Percentiles rank a stretch among this genome's conserved stretches.
phyloP scores from a whole-genome alignment of 2,797 vertebrate species.

The Chelmon rostratus region DNA sequence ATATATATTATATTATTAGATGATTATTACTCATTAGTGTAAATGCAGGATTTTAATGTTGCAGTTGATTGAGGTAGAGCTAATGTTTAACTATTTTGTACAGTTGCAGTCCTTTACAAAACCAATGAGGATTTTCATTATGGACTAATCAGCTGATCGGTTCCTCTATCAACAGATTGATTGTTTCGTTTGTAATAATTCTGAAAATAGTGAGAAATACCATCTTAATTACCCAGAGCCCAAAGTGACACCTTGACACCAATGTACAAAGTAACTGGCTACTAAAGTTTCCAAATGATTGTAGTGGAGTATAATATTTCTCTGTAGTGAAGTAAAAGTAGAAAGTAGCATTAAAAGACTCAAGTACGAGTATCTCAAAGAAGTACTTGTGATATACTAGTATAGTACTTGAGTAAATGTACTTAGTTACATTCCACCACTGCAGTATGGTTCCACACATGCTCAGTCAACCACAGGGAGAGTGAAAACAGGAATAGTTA shows the following conservation, averaged over 20 bases:
- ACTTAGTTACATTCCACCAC: not conserved
- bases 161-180: not conserved
- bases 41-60: not conserved
- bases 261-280: no score
- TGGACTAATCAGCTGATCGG: not conserved
- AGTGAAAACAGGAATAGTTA: slow-evolving; percentile 47
- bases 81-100: not conserved
- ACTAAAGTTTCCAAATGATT: no score
- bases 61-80: not conserved
- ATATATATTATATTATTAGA: not conserved
- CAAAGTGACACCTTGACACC: not conserved
- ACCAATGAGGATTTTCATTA: not conserved
- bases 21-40: not conserved
- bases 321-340: no score
- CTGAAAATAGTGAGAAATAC: not conserved
- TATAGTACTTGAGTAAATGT: not conserved
- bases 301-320: no score
- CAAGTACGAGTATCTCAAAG: not conserved
- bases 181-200: not conserved
- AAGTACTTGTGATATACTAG: no score
- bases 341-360: no score
- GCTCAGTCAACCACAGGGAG: not conserved
- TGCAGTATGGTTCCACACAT: not conserved
- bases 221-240: not conserved
- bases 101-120: not conserved